These are phyloP conservation scores for Cercopithecus mona DNA, from an alignment of 2,113 vertebrate genomes.

Conservation along the genomic window DNA sequence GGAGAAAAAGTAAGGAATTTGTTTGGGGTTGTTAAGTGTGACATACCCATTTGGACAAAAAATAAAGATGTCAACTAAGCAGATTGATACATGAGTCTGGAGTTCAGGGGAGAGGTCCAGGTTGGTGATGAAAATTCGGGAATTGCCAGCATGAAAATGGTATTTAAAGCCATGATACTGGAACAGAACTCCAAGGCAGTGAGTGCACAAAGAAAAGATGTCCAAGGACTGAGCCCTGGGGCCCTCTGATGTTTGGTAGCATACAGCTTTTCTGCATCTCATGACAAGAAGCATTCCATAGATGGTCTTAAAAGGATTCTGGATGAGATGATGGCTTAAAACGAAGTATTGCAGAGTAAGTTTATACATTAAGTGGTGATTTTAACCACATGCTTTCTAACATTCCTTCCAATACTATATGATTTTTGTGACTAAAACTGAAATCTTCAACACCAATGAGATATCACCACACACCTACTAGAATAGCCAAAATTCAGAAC, in stretches of 20 bases:
- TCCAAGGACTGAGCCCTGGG: not conserved
- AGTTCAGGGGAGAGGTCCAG: not conserved
- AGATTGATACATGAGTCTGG: not conserved
- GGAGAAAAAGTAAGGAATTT: not conserved
- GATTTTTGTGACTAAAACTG: constrained; percentile 13
- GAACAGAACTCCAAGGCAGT: not conserved
- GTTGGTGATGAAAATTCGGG: not conserved
- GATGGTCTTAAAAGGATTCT: not conserved
- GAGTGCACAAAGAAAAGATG: not conserved
- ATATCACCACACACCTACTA: not conserved
- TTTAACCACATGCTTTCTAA: constrained; percentile 18
- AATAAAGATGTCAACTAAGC: not conserved
- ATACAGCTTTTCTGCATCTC: not conserved
- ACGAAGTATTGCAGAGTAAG: not conserved
- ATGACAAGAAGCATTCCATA: not conserved
- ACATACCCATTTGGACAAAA: not conserved
- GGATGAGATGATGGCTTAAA: not conserved
- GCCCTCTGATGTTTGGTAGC: not conserved
- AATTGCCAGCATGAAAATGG: not conserved
- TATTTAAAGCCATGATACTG: not conserved
- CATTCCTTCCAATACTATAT: not conserved
- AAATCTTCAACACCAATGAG: not conserved
- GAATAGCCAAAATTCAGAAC: not conserved
- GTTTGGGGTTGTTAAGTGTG: not conserved
- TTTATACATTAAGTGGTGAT: not conserved